Evolutionary conservation across 1,140 invertebrate genomes (phyloP), one percentile per base, ranked within the genome.

Genomic region (Pseudomyrmex dendroicus): DNA sequence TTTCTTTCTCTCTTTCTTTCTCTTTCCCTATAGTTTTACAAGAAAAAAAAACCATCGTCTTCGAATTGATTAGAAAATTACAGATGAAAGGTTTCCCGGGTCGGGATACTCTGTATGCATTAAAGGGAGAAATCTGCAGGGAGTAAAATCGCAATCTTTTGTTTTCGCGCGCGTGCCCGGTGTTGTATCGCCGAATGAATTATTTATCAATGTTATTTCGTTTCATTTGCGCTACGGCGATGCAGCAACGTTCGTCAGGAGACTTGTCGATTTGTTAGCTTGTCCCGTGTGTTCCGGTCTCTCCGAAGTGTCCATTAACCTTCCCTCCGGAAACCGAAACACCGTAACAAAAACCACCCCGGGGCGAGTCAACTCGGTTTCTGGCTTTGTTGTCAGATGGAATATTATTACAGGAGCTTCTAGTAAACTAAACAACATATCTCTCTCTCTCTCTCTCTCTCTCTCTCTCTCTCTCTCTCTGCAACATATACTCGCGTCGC

Each of bases 361-460:
- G 63, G 50, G 35, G 74, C 74, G 50, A 78, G 35, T 78, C 74
- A 78, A 57, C 74, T 56, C 25, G 50, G 63, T 78, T 78, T 78
- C 50, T 20, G 56, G 50, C 63, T 78, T 68, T 78, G 74, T 68
- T 78, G 74, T 77, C 62, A 56, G 62, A 67, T 44, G 74, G n/a
- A 78, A 78, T 78, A 78, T 78, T 78, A 78, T 52, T 67, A 56
- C 74, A 46, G 17, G 8, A 48, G 74, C 20, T 68, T 78, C 50
- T 17, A 15, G 52, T 48, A 78, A 78, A 78, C 63, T 57, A 68
- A 68, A 78, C 63, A 68, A 20, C 35, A 57, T 68, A n/a, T 52
- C 50, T 12, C 10, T 52, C 50, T 52, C 13, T 50, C 48, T 10
- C 48, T n/a, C n/a, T n/a, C n/a, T n/a, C n/a, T 10, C 48, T 50